Evolutionary conservation across 2,888 invertebrate genomes (phyloP), one percentile per base, ranked within the genome.

Genomic region (Mylabris sibirica): DNA sequence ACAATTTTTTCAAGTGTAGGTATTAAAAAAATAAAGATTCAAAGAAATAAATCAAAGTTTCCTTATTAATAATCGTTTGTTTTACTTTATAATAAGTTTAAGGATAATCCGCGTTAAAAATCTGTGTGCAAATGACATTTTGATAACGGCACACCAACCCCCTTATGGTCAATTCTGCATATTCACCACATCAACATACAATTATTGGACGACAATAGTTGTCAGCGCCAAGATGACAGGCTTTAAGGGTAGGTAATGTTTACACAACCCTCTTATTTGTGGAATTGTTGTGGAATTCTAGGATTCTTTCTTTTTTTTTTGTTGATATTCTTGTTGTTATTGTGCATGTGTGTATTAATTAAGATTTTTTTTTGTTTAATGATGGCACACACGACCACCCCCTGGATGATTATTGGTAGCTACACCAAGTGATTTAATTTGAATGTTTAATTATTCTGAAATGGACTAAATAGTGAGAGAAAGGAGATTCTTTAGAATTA

Each of bases 201-300:
- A 73, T 75, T 75, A 75, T 66, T 72, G 30, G 77, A 70, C 73
- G 75, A 79, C 79, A 81, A 81, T 80, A 74, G 78, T 77, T 78
- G 79, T 80, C 81, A 80, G 66, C 78, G 73, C 71, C 68, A 53
- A 53, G 79, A 74, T 81, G 81, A 81, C 81, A 81, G 80, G 78
- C 76, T 77, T 78, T 80, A 77, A 80, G 78, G 79, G 79, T 78
- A 75, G 79, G 79, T 78, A 75, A 53, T 81, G 80, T 81, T 80
- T 81, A 79, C 78, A 78, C 79, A 76, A 77, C 76, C 77, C 78
- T 73, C 76, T 77, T 80, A 80, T 80, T 80, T 77, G 78, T 68
- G 76, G 64, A 68, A 79, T 80, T 80, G 80, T 80, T 76, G 72
- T 53, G 49, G 49, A 76, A 75, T 63, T 75, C 5, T 60, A 11